Conservation (phyloP, 64 coral and sea anemone species). For the Stylophora pistillata region DNA sequence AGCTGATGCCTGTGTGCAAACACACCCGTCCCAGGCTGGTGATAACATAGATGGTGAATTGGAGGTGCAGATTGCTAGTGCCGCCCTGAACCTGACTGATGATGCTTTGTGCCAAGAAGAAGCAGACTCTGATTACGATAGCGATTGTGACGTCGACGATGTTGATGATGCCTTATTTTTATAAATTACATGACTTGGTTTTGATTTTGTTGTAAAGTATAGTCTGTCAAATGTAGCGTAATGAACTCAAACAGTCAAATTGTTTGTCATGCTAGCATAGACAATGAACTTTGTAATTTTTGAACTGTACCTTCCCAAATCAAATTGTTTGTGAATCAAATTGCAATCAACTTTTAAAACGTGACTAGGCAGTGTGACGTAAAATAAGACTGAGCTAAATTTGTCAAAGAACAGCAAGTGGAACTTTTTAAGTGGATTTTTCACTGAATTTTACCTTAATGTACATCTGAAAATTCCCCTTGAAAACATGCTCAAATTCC, state of each 20-base stretch:
- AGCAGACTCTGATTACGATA: constrained; percentile 40
- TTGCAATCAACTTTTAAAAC: constrained; percentile 41
- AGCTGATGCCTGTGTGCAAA: constrained; percentile 51
- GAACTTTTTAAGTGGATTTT: constrained; percentile 44
- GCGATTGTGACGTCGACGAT: constrained; percentile 4
- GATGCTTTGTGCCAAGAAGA: constrained; percentile 38
- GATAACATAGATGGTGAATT: not conserved
- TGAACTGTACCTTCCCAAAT: constrained; percentile 33
- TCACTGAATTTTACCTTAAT: constrained; percentile 34
- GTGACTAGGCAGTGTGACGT: constrained; percentile 36
- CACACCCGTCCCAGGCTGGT: constrained; percentile 15
- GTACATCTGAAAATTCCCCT: too few relatives aligned
- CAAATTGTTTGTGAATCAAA: constrained; percentile 42
- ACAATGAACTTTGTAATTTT: constrained; percentile 30
- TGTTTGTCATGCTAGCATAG: constrained; percentile 31
- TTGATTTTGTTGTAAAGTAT: not conserved
- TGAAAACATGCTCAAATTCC: too few relatives aligned
- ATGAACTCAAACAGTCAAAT: constrained; percentile 32
- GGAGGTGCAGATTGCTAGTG: constrained; percentile 51
- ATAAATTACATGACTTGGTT: not conserved
- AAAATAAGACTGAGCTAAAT: constrained; percentile 44
- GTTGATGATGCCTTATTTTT: not conserved
- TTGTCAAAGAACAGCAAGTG: constrained; percentile 38
- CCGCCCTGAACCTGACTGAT: constrained; percentile 52
- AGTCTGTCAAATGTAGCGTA: not conserved